Evolutionary conservation across 2,113 vertebrate genomes (phyloP), one percentile per base, ranked within the genome.

Genomic region (Podarcis muralis): DNA sequence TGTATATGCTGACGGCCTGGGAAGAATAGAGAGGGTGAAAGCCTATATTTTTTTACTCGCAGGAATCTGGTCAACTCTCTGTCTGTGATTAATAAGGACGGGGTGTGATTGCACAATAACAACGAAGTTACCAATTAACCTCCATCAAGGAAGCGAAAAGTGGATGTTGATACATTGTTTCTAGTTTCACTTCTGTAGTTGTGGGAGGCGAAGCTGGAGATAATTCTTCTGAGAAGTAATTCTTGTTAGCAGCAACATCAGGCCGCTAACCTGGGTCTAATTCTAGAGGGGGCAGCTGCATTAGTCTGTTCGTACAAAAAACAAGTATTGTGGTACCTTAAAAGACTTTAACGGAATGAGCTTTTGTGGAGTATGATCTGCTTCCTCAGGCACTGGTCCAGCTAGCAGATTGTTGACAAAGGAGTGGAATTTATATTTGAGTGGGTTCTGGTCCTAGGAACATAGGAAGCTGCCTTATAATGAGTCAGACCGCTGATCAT

Each of bases 81-180:
- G 77, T 80, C 90, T 93, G 74, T 91, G 82, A 25, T 83, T 75
- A 91, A 88, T 66, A 85, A 93, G 93, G 92, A 93, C 92, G 93
- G 92, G 88, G 40, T 81, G 48, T 92, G 90, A 89, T 83, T 91
- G 91, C 86, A 89, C 27, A n/a, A 22, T 62, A 69, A 68, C 88
- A 86, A 3, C 93, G 40, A 85, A 90, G 91, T 62, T 62, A 20
- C 59, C 59, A 76, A 91, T 93, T 95, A 95, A 93, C 93, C 40
- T 84, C 88, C 90, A 37, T 89, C 86, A 92, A 90, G 91, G 85
- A 94, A 91, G 35, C 88, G 83, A 82, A 89, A 92, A 82, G 71
- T 65, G 81, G 72, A 77, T 23, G 35, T 57, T 93, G 91, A 83
- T 91, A 65, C 8, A 16, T 0, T 91, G 30, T 91, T 85, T 82